Conservation (phyloP, 2,113 vertebrate species). For the Thomomys bottae region DNA sequence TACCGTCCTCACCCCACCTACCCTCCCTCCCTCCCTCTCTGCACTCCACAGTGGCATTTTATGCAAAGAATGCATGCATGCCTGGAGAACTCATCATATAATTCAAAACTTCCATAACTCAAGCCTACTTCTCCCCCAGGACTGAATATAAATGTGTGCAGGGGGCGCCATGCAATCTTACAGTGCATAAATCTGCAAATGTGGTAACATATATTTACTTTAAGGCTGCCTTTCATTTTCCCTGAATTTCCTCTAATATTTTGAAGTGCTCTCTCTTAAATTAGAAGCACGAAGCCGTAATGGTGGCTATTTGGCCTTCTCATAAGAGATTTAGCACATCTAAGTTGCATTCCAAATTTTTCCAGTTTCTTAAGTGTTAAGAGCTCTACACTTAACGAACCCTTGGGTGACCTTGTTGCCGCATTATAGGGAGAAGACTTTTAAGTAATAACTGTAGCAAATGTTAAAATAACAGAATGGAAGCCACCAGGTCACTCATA, state of each 20-base stretch:
- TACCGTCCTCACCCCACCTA: too few relatives aligned
- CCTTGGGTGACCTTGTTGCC: constrained; percentile 53
- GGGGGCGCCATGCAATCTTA: background rate
- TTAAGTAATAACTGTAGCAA: constrained; percentile 37
- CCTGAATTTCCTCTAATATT: constrained; percentile 61
- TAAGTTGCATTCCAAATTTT: constrained; percentile 9
- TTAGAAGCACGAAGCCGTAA: constrained; percentile 22
- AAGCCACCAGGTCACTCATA: background rate
- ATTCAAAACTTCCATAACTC: constrained; percentile 65
- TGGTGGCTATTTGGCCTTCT: constrained; percentile 23
- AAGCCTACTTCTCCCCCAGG: constrained; percentile 51
- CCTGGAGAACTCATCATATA: constrained; percentile 49
- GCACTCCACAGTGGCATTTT: background rate
- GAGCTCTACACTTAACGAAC: constrained; percentile 30
- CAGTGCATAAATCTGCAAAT: constrained; percentile 56
- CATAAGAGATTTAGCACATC: background rate
- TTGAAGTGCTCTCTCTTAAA: constrained; percentile 66
- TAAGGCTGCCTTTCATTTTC: constrained; percentile 61
- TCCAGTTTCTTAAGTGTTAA: constrained; percentile 17
- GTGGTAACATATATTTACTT: constrained; percentile 40
- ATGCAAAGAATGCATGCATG: constrained; percentile 46
- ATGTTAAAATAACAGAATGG: constrained; percentile 26
- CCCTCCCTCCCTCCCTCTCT: too few relatives aligned
- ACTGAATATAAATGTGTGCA: background rate
- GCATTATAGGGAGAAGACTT: constrained; percentile 38